These are phyloP conservation scores for Zoanthus sansibaricus DNA, from an alignment of 92 coral and sea anemone genomes.

Conservation along the genomic window DNA sequence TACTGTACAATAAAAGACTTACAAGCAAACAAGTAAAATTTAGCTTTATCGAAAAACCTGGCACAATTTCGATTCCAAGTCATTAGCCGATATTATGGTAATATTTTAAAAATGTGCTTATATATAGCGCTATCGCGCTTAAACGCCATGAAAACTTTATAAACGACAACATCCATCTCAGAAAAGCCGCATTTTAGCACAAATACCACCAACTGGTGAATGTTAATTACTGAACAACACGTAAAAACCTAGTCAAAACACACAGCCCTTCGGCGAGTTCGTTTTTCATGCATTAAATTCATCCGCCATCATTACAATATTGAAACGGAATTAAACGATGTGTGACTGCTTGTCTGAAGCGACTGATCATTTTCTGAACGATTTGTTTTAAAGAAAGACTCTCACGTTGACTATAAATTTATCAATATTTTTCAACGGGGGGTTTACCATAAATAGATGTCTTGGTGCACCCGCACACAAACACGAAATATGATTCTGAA, in stretches of 20 bases:
- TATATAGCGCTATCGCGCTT: not conserved
- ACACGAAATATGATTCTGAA: slow-evolving; percentile 36
- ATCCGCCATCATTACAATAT: slow-evolving; percentile 38
- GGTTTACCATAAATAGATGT: slow-evolving; percentile 37
- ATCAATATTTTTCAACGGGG: slow-evolving; percentile 38
- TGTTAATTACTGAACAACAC: slow-evolving; percentile 40
- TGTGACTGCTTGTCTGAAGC: slow-evolving; percentile 40
- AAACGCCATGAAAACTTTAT: not conserved
- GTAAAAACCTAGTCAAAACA: slow-evolving; percentile 31
- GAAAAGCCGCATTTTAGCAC: slow-evolving; percentile 33
- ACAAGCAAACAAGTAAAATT: slow-evolving; percentile 28
- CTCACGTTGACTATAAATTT: slow-evolving; percentile 39
- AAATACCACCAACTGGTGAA: slow-evolving; percentile 39
- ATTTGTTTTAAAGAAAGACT: slow-evolving; percentile 20
- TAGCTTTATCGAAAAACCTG: not conserved
- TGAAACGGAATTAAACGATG: slow-evolving; percentile 38
- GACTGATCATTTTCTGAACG: not conserved
- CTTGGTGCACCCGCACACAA: slow-evolving; percentile 14
- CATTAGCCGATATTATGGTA: slow-evolving; percentile 11
- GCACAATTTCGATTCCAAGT: not conserved
- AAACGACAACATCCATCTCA: slow-evolving; percentile 10
- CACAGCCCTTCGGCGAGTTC: not conserved
- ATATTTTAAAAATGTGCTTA: slow-evolving; percentile 22
- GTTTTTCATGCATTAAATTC: slow-evolving; percentile 19
- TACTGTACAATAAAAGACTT: slow-evolving; percentile 14